Percentiles rank a stretch among this genome's conserved stretches.
These are phyloP conservation scores for Falco peregrinus DNA, from an alignment of 2,797 vertebrate species.

Conservation along the genomic window DNA sequence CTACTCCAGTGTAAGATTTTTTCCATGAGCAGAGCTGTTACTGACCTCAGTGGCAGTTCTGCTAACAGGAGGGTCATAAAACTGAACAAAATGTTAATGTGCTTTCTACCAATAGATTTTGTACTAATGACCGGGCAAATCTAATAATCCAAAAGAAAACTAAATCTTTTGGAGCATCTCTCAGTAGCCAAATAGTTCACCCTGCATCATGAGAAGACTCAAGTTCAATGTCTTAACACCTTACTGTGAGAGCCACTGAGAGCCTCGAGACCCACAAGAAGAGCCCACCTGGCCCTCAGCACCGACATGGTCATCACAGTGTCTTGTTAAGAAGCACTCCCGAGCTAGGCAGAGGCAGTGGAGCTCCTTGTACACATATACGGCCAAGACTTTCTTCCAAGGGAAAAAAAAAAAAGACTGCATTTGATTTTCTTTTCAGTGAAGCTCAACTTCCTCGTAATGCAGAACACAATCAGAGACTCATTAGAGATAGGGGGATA, in stretches of 20 bases:
- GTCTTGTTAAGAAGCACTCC: neutral
- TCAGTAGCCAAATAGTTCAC: neutral
- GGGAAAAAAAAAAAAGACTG: neutral
- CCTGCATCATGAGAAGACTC: neutral
- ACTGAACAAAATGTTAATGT: neutral
- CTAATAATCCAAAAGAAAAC: neutral
- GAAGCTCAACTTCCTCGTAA: constrained; percentile 21
- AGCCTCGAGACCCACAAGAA: neutral
- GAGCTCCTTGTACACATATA: neutral
- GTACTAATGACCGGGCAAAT: neutral
- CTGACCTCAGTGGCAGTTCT: neutral
- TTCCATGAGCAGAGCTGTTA: neutral
- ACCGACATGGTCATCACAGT: neutral
- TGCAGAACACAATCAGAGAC: neutral
- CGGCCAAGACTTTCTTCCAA: neutral
- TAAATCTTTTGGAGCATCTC: neutral
- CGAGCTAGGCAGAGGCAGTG: neutral
- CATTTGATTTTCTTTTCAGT: constrained; percentile 17
- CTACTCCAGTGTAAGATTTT: neutral
- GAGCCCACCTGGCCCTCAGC: neutral
- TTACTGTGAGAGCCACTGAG: neutral
- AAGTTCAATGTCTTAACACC: neutral
- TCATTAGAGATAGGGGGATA: neutral
- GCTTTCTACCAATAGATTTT: neutral
- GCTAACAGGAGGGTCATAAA: neutral